Percentiles rank a stretch among this genome's conserved stretches.
phyloP scores from a whole-genome alignment of 2,113 vertebrate genomes.

The Thymallus thymallus region DNA sequence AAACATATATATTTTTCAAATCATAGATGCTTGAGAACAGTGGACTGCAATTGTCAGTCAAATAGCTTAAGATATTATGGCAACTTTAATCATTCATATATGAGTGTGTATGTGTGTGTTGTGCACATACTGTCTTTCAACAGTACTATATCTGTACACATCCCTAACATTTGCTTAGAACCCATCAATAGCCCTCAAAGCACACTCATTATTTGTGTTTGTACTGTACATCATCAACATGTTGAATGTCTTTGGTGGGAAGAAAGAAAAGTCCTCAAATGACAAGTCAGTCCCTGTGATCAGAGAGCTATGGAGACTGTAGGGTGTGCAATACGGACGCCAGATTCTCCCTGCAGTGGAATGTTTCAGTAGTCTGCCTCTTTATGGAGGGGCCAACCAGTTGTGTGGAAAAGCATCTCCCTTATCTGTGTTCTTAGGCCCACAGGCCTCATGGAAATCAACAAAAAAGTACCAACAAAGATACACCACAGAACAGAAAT shows the following conservation, averaged over 20 bases:
- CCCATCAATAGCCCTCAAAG: no score
- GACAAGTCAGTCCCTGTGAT: conserved; percentile 8
- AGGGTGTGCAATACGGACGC: conserved; percentile 48
- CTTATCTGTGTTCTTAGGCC: conserved; percentile 51
- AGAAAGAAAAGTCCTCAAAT: conserved; percentile 40
- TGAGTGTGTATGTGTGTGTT: conserved; percentile 15
- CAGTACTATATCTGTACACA: conserved; percentile 4
- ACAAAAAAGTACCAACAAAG: conserved; percentile 19
- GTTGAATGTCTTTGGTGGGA: conserved; percentile 73
- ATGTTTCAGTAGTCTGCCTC: conserved; percentile 76
- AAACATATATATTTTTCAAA: conserved; percentile 1
- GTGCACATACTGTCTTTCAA: conserved; percentile 10
- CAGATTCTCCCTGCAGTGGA: conserved; percentile 66
- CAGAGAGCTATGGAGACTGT: conserved; percentile 13
- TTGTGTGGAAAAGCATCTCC: conserved; percentile 46
- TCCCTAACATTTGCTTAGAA: not conserved
- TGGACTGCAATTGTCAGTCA: not conserved
- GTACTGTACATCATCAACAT: conserved; percentile 25
- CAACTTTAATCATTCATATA: conserved; percentile 24
- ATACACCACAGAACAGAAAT: not conserved
- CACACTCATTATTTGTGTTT: conserved; percentile 48
- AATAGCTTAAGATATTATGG: conserved; percentile 13
- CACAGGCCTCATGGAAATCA: conserved; percentile 29
- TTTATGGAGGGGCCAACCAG: conserved; percentile 49
- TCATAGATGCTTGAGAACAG: not conserved